Conservation (phyloP, 2,888 invertebrate genomes). For the Leptinotarsa rubiginosa region DNA sequence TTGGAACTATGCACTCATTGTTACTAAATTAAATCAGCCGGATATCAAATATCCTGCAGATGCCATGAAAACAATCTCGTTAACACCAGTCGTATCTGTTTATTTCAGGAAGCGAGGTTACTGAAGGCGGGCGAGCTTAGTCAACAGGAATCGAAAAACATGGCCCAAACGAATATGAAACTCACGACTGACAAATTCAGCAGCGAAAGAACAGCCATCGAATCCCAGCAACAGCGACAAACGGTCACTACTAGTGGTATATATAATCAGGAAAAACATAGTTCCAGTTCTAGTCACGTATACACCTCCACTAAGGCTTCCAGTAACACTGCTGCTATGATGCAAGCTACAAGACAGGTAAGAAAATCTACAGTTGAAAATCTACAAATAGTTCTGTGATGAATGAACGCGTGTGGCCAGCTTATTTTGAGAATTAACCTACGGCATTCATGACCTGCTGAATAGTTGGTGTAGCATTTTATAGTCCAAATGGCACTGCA, state of each 20-base stretch:
- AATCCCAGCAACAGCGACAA: constrained; percentile 80
- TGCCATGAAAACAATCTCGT: constrained; percentile 9
- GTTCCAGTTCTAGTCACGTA: constrained; percentile 81
- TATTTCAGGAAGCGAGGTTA: constrained; percentile 83
- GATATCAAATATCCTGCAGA: constrained; percentile 11
- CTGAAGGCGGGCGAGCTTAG: constrained; percentile 86
- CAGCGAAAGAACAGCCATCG: constrained; percentile 79
- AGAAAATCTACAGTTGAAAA: background rate
- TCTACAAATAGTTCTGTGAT: background rate
- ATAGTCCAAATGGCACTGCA: background rate
- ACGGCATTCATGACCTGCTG: background rate
- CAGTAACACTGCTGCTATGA: constrained; percentile 71
- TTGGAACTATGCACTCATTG: background rate
- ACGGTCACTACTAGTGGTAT: constrained; percentile 84
- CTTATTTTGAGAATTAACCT: background rate
- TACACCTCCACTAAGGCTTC: constrained; percentile 83
- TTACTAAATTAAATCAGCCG: constrained; percentile 8
- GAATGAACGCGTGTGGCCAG: no score
- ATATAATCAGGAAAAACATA: constrained; percentile 78
- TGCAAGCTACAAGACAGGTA: constrained; percentile 57
- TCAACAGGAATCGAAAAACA: constrained; percentile 87
- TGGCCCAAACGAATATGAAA: constrained; percentile 86
- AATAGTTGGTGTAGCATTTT: background rate
- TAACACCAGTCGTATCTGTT: constrained; percentile 14
- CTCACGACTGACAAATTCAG: constrained; percentile 88